These are phyloP conservation scores for Caenorhabditis sp. DNA, from an alignment of 2,888 invertebrate genomes.

Conservation along the genomic window DNA sequence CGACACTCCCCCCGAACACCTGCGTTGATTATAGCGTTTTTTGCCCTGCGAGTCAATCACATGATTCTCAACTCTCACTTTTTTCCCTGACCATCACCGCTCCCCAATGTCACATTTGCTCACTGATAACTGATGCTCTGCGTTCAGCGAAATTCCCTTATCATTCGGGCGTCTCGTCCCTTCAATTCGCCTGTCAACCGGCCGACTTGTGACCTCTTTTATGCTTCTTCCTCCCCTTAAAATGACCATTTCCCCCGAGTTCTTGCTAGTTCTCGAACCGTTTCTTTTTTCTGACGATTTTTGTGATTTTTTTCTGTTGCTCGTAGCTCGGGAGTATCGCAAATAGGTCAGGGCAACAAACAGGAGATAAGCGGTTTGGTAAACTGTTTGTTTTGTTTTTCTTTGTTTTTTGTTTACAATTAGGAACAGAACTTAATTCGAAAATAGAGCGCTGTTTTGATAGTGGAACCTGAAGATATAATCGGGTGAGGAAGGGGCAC, in stretches of 20 bases:
- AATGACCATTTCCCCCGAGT: not conserved
- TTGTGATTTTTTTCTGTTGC: not conserved
- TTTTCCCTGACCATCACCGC: no score
- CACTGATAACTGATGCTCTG: slow-evolving; percentile 28
- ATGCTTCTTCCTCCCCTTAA: not conserved
- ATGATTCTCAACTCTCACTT: no score
- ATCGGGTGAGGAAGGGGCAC: no score
- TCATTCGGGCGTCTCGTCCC: slow-evolving; percentile 26
- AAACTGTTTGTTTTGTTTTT: slow-evolving; percentile 25
- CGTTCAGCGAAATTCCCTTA: slow-evolving; percentile 40
- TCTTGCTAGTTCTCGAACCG: not conserved
- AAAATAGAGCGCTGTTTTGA: no score
- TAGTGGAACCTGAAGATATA: no score
- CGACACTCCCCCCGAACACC: no score
- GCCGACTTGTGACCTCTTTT: slow-evolving; percentile 24
- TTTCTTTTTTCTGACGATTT: not conserved
- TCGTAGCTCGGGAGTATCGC: no score
- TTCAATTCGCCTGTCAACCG: not conserved
- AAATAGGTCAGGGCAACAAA: no score
- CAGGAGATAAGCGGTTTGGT: slow-evolving; percentile 50
- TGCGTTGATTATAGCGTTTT: no score
- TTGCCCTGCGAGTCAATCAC: no score
- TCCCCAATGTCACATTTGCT: slow-evolving; percentile 3
- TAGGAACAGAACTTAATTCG: not conserved
- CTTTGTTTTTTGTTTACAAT: slow-evolving; percentile 1